phyloP scores from a whole-genome alignment of 2,888 invertebrate genomes.

The Ormyrus thymus region DNA sequence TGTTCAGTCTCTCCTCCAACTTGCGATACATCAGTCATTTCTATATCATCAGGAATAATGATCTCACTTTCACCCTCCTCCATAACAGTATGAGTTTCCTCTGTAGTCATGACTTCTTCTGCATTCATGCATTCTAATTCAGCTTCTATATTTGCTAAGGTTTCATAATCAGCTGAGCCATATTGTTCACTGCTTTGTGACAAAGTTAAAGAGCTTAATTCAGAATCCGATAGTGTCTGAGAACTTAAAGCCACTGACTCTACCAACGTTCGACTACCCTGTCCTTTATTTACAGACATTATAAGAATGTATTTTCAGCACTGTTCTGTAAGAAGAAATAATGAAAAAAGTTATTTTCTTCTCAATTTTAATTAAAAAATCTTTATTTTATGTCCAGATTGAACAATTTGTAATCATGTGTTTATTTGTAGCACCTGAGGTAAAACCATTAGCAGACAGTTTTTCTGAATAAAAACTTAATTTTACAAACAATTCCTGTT shows the following conservation, averaged over 20 bases:
- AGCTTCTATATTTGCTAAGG: constrained; percentile 74
- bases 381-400: not conserved
- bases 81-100: constrained; percentile 60
- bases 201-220: constrained; percentile 68
- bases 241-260: constrained; percentile 66
- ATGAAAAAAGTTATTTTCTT: not conserved
- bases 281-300: constrained; percentile 70
- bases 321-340: constrained; percentile 31
- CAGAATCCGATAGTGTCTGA: constrained; percentile 66
- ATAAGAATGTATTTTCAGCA: constrained; percentile 41
- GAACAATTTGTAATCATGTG: not conserved
- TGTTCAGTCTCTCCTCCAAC: constrained; percentile 66
- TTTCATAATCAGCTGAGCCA: constrained; percentile 71
- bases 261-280: constrained; percentile 66
- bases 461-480: not conserved
- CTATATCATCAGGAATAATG: constrained; percentile 66
- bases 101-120: constrained; percentile 72
- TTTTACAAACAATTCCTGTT: not conserved
- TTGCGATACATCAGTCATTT: constrained; percentile 69
- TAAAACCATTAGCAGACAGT: not conserved
- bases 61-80: constrained; percentile 64
- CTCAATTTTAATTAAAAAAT: constrained; percentile 6
- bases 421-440: not conserved
- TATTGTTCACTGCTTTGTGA: constrained; percentile 68
- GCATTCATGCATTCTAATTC: constrained; percentile 74